Evolutionary conservation across 2,888 invertebrate species (phyloP).

Genomic region (Ryuthela nishihirai): DNA sequence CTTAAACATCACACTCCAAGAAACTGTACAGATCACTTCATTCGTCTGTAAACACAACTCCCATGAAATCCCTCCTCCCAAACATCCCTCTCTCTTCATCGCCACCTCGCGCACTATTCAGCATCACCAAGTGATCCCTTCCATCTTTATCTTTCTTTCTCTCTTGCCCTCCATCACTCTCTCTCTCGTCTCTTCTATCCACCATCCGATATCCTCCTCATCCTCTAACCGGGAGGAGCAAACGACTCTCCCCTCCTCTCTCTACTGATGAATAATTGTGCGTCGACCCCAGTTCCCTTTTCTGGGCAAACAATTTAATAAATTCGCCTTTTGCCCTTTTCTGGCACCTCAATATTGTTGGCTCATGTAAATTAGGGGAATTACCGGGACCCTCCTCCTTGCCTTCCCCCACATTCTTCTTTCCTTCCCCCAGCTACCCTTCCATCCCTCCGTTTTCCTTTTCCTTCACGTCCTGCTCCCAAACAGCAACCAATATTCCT

Average conservation of each 20-base stretch:
- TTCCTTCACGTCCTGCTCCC: slow-evolving; percentile 9
- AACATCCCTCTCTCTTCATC: no score
- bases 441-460: slow-evolving; percentile 7
- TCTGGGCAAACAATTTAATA: slow-evolving; percentile 38
- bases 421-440: neutral
- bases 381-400: slow-evolving; percentile 10
- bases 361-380: slow-evolving; percentile 39
- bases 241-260: slow-evolving; percentile 34
- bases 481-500: neutral
- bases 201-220: no score
- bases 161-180: no score
- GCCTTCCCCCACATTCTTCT: slow-evolving; percentile 8
- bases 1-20: no score
- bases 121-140: no score
- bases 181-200: no score
- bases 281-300: slow-evolving; percentile 21
- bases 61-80: no score
- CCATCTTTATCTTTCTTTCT: no score
- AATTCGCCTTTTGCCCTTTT: slow-evolving; percentile 39
- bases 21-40: no score
- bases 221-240: no score
- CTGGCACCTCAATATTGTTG: slow-evolving; percentile 39
- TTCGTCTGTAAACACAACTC: no score
- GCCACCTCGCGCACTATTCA: no score
- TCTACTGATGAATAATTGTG: slow-evolving; percentile 37